These are phyloP conservation scores for Pangasianodon hypophthalmus DNA, from an alignment of 2,113 vertebrate species.

Conservation along the genomic window DNA sequence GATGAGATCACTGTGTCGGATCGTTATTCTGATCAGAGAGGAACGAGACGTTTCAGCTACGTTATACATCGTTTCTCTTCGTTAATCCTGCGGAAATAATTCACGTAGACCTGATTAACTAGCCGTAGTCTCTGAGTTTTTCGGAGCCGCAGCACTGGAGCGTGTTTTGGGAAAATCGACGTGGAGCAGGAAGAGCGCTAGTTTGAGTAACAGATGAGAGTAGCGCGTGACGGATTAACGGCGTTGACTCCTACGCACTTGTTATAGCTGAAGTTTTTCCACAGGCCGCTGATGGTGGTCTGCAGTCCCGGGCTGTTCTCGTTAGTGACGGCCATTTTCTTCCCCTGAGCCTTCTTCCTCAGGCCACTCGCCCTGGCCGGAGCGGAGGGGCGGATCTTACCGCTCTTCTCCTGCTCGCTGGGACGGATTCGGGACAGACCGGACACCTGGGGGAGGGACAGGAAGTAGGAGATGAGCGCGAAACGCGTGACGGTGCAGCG, in stretches of 20 bases:
- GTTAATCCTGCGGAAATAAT: not conserved
- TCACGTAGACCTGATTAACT: not conserved
- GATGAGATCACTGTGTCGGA: not conserved
- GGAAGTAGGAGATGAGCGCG: not conserved
- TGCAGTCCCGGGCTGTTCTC: slow-evolving; percentile 87
- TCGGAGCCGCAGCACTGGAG: not conserved
- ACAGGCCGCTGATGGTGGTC: slow-evolving; percentile 83
- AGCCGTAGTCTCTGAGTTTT: not conserved
- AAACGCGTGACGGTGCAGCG: too few species aligned
- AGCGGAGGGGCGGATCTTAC: slow-evolving; percentile 69
- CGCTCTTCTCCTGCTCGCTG: slow-evolving; percentile 53
- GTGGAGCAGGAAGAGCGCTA: not conserved
- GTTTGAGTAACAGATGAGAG: not conserved
- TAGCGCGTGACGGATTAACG: not conserved
- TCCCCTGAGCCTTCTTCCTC: slow-evolving; percentile 74
- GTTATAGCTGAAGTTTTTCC: slow-evolving; percentile 90
- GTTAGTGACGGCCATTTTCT: slow-evolving; percentile 66
- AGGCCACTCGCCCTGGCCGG: slow-evolving; percentile 87
- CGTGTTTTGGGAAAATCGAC: not conserved
- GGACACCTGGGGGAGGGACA: slow-evolving; percentile 72
- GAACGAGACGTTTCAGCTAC: not conserved
- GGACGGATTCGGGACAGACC: slow-evolving; percentile 75
- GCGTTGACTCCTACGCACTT: slow-evolving; percentile 70
- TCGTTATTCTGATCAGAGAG: not conserved
- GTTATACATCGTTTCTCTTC: not conserved